A percentile compares a stretch with the other conserved stretches of the same genome.
Evolutionary conservation across 2,113 vertebrate species (phyloP).

Genomic region (Psammodynastes pulverulentus): DNA sequence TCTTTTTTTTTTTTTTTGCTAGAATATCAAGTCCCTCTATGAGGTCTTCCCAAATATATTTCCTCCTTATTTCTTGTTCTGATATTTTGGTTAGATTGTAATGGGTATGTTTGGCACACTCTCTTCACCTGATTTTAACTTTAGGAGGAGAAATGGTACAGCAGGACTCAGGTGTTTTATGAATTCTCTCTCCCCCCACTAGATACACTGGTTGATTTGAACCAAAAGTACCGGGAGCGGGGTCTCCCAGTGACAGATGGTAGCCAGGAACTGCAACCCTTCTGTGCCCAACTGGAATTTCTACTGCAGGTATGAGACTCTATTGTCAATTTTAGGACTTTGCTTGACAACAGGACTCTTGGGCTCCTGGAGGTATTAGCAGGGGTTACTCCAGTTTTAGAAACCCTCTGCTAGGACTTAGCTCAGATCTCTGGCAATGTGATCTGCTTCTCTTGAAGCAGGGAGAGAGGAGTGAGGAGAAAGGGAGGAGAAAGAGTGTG

Average conservation of each 20-base stretch:
- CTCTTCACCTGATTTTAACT: neutral
- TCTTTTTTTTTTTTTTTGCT: neutral
- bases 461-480: too few species aligned
- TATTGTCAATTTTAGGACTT: neutral
- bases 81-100: neutral
- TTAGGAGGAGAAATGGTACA: neutral
- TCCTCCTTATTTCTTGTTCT: neutral
- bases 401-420: neutral
- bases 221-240: slow-evolving; percentile 41
- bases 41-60: neutral
- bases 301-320: slow-evolving; percentile 68
- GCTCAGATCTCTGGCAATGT: neutral
- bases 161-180: neutral
- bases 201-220: slow-evolving; percentile 61
- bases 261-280: slow-evolving; percentile 67
- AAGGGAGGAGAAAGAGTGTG: neutral
- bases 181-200: rapidly evolving
- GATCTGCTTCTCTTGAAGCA: neutral
- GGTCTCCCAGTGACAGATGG: slow-evolving; percentile 60
- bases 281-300: slow-evolving; percentile 73
- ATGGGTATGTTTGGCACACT: neutral
- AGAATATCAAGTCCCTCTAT: neutral
- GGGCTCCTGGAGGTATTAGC: neutral
- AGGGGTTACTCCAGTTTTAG: neutral
- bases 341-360: neutral